These are phyloP conservation scores for Pundamilia nyererei DNA, from an alignment of 2,113 vertebrate genomes.

Conservation along the genomic window DNA sequence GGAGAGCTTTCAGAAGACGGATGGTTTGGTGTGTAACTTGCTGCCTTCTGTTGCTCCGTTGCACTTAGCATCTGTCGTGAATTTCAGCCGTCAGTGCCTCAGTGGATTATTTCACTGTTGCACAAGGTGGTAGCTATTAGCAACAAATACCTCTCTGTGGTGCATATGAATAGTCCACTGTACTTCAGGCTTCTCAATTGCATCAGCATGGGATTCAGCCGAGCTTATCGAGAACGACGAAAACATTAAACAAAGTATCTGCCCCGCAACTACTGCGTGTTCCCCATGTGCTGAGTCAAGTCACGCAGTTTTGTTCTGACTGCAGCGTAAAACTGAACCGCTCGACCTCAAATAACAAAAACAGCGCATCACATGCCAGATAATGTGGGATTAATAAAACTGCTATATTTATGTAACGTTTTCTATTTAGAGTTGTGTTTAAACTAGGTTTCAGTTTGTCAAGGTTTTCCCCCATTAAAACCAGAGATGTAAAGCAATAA, in stretches of 20 bases:
- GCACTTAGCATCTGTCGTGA: slow-evolving; percentile 14
- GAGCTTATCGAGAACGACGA: not conserved
- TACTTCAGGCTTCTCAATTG: slow-evolving; percentile 24
- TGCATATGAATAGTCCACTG: slow-evolving; percentile 25
- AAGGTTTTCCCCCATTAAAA: not conserved
- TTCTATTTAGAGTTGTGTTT: not conserved
- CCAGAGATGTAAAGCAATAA: not conserved
- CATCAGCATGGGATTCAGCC: slow-evolving; percentile 10
- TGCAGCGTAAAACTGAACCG: not conserved
- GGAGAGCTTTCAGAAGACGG: not conserved
- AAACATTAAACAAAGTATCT: not conserved
- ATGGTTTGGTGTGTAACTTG: not conserved
- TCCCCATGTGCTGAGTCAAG: not conserved
- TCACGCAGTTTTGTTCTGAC: not conserved
- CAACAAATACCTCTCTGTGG: not conserved
- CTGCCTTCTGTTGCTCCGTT: not conserved
- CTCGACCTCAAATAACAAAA: not conserved
- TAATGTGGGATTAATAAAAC: no score
- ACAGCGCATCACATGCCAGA: not conserved
- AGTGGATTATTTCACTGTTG: slow-evolving; percentile 7
- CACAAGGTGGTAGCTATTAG: slow-evolving; percentile 52
- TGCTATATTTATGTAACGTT: not conserved
- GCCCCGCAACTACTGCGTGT: not conserved
- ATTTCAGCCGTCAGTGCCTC: slow-evolving; percentile 3
- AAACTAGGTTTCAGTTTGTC: not conserved